Percentiles rank a stretch among this genome's conserved stretches.
These are phyloP conservation scores for Eueremaeus valkanovi DNA, from an alignment of 2,888 invertebrate species.

Conservation along the genomic window DNA sequence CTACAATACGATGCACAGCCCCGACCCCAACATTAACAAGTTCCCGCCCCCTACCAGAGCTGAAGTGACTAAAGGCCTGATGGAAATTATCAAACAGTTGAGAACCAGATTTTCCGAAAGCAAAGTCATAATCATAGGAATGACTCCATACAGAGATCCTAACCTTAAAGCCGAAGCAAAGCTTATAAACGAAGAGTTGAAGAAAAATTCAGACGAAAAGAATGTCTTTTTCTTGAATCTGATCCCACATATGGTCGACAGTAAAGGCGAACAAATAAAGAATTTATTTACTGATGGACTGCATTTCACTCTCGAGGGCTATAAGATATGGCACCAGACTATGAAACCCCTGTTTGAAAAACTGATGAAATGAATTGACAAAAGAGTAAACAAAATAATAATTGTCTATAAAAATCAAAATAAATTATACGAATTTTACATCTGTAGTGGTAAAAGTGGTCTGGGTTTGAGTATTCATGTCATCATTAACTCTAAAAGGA, in stretches of 20 bases:
- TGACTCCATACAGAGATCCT: no score
- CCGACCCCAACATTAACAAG: no score
- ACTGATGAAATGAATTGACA: no score
- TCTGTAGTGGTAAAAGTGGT: no score
- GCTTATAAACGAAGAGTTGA: not conserved
- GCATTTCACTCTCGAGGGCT: not conserved
- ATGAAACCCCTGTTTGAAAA: slow-evolving; percentile 5
- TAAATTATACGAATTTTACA: no score
- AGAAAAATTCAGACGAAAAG: not conserved
- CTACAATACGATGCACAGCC: no score
- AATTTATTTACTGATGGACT: not conserved
- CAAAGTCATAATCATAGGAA: not conserved
- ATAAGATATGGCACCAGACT: not conserved
- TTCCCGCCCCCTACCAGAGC: no score
- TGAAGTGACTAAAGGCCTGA: not conserved
- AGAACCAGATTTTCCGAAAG: not conserved
- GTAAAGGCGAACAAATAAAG: not conserved
- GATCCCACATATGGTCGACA: not conserved
- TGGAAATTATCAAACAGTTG: not conserved
- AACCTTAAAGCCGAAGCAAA: no score
- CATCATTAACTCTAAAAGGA: no score
- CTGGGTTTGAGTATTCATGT: no score
- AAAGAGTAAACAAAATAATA: no score
- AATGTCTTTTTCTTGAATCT: not conserved
- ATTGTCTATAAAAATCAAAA: no score